Base-by-base conservation (phyloP, 2,113 vertebrate species). In the Nesogale talazaci region DNA sequence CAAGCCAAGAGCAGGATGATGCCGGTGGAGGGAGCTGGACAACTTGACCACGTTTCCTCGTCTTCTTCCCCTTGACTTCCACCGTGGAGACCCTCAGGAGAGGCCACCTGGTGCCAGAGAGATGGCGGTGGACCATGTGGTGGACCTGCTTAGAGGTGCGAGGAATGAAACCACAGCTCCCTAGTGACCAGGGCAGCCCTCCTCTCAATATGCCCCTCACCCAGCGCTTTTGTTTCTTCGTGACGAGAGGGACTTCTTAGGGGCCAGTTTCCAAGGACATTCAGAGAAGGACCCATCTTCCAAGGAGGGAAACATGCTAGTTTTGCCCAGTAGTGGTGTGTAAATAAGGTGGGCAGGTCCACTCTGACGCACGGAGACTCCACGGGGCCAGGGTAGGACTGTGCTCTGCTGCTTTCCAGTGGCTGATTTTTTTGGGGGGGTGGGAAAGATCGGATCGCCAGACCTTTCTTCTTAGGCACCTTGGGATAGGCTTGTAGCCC, bases 1-100 rank as follows among this genome's bases (percentile, higher is more conserved):
- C 80, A 83, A 87, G 84, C 86, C 61, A 72, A 93, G 89, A 81
- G 42, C 72, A 59, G 80, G 57, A 63, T 57, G 87, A n/a, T 42
- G 20, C 22, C 23, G 59, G 65, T 40, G 85, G 79, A 36, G 11
- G 0, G 7, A 61, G 27, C 8, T 0, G 0, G 27, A 27, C 27
- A 25, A 23, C 1, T 4, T 22, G 23, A 1, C 34, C 31, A 70
- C 74, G 70, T 34, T 78, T 86, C 19, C 0, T 34, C 16, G 1
- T 80, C 27, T 17, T 83, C 86, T 57, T 29, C 61, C 77, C 63
- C 65, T 56, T 63, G 46, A 52, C 22, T 2, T 40, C 65, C 83
- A 46, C 15, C 2, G 25, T 4, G 5, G 19, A 42, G 20, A 76
- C 16, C 29, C 23, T 61, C 20, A 0, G 57, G 70, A 75, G 88